Evolutionary conservation across 2,888 invertebrate species (phyloP).

Genomic region (Hedya salicella): DNA sequence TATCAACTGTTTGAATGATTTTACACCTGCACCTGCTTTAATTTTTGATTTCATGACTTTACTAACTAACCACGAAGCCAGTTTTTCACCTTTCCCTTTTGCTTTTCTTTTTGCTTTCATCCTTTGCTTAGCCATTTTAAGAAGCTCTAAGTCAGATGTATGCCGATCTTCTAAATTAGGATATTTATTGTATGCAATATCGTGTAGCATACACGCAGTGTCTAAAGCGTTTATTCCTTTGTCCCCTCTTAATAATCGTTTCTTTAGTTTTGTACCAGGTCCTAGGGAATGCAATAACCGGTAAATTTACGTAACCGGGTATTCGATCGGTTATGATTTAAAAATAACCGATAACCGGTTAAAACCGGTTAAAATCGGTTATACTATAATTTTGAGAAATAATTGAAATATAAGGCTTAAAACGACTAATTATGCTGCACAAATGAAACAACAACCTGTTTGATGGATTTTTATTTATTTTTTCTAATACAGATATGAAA

Average conservation of each 20-base stretch:
- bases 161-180: not conserved
- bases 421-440: too few species aligned
- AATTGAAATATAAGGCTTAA: too few species aligned
- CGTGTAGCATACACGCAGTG: not conserved
- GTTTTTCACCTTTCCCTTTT: slow-evolving; percentile 6
- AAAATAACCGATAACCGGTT: too few species aligned
- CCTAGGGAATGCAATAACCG: too few species aligned
- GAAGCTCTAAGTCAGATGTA: not conserved
- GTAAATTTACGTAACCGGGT: too few species aligned
- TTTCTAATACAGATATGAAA: too few species aligned
- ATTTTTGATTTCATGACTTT: slow-evolving; percentile 19
- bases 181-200: not conserved
- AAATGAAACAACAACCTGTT: too few species aligned
- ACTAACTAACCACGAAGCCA: slow-evolving; percentile 12
- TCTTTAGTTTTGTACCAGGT: not conserved
- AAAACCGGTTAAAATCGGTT: too few species aligned
- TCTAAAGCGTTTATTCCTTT: not conserved
- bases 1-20: slow-evolving; percentile 9
- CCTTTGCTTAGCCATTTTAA: not conserved
- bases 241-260: not conserved
- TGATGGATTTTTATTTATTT: too few species aligned
- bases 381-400: too few species aligned
- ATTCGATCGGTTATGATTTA: too few species aligned
- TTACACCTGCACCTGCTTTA: slow-evolving; percentile 15
- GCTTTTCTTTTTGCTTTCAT: not conserved